Conservation (phyloP, 2,888 invertebrate genomes). For the Epirrhoe alternata region DNA sequence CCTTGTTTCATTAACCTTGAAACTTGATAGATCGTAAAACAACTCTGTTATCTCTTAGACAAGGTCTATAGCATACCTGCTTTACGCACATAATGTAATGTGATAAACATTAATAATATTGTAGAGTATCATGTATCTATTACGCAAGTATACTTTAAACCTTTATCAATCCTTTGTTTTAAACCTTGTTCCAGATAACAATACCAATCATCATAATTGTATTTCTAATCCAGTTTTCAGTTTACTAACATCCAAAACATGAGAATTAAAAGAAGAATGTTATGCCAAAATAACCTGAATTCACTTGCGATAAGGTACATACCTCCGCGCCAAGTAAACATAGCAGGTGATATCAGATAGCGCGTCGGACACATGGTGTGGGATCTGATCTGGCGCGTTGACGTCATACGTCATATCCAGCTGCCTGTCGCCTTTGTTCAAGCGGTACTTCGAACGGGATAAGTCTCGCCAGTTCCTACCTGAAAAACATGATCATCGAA, state of each 20-base stretch:
- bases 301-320: background rate
- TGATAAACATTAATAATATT: background rate
- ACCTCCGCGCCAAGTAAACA: constrained; percentile 95
- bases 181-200: too few species aligned
- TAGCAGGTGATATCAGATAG: constrained; percentile 99
- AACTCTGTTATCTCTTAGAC: background rate
- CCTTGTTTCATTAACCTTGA: background rate
- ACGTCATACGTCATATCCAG: constrained; percentile 95
- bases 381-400: constrained; percentile 85
- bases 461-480: constrained; percentile 94
- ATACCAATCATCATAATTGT: too few species aligned
- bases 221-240: too few species aligned
- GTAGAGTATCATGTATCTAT: background rate
- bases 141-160: constrained; percentile 20
- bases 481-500: constrained; percentile 41
- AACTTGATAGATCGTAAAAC: background rate
- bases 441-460: constrained; percentile 96
- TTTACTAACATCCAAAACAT: too few species aligned
- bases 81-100: constrained; percentile 94
- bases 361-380: constrained; percentile 98
- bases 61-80: constrained; percentile 13
- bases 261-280: too few species aligned
- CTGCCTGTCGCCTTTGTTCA: constrained; percentile 98
- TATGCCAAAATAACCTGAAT: background rate
- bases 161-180: background rate